Conservation (phyloP, 1,140 invertebrate genomes). For the Zaprionus vittiger region DNA sequence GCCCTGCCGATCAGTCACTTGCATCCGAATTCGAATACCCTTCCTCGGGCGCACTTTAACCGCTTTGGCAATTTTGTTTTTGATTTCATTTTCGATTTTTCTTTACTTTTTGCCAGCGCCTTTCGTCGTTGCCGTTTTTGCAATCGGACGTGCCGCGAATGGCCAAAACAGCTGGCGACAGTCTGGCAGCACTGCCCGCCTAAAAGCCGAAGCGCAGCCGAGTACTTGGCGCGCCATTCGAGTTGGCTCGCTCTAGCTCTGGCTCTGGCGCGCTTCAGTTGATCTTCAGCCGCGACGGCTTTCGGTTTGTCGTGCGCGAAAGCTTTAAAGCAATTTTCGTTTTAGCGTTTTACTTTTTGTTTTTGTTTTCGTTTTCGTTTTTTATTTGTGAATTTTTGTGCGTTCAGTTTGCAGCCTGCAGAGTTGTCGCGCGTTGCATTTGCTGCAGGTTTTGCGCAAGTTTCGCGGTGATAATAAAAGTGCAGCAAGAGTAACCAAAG, state of each 20-base stretch:
- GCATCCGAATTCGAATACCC: neutral
- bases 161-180: slow-evolving; percentile 9
- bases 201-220: neutral
- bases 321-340: slow-evolving; percentile 1
- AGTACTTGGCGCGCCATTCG: neutral
- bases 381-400: slow-evolving; percentile 18
- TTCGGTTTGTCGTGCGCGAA: slow-evolving; percentile 47
- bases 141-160: slow-evolving; percentile 50
- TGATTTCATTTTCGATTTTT: slow-evolving; percentile 1
- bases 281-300: slow-evolving; percentile 59
- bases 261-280: slow-evolving; percentile 44
- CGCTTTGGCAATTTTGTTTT: slow-evolving; percentile 26
- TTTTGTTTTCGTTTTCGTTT: slow-evolving; percentile 25
- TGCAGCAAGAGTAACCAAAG: slow-evolving; percentile 24
- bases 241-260: neutral
- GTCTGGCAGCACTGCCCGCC: slow-evolving; percentile 25
- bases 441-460: slow-evolving; percentile 56
- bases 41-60: neutral
- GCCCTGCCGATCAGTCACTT: neutral
- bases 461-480: slow-evolving; percentile 31
- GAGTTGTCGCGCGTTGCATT: slow-evolving; percentile 1
- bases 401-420: neutral
- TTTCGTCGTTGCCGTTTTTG: slow-evolving; percentile 26
- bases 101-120: slow-evolving; percentile 6
- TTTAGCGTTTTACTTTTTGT: slow-evolving; percentile 11